These are phyloP conservation scores for Gallinago nigripennis DNA, from an alignment of 2,797 vertebrate genomes.

Conservation along the genomic window DNA sequence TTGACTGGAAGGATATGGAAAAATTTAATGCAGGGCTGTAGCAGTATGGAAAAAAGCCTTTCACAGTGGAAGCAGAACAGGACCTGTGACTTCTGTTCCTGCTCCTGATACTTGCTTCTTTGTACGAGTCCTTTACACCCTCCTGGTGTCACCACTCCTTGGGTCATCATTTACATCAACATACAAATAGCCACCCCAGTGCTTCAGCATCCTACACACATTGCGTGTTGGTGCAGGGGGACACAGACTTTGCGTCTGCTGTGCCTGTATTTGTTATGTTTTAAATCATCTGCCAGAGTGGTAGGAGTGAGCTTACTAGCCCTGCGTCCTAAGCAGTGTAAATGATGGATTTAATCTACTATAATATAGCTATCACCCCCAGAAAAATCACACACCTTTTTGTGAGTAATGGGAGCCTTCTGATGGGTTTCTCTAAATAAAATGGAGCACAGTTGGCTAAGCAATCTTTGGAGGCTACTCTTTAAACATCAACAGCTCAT, in stretches of 20 bases:
- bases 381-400: background rate
- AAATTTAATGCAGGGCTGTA: background rate
- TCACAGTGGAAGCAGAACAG: background rate
- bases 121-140: background rate
- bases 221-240: accelerated
- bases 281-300: background rate
- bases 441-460: background rate
- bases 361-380: background rate
- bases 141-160: background rate
- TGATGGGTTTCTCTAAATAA: background rate
- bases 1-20: background rate
- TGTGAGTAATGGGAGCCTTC: slow-evolving; percentile 7
- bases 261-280: background rate
- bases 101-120: background rate
- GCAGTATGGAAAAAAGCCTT: background rate
- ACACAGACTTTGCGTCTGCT: background rate
- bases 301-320: background rate
- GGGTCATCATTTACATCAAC: background rate
- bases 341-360: background rate
- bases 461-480: slow-evolving; percentile 8
- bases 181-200: background rate
- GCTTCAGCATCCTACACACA: background rate
- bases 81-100: background rate
- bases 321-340: background rate
- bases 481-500: slow-evolving; percentile 13